phyloP scores from a whole-genome alignment of 1,140 invertebrate species.

The Pogonomyrmex californicus region DNA sequence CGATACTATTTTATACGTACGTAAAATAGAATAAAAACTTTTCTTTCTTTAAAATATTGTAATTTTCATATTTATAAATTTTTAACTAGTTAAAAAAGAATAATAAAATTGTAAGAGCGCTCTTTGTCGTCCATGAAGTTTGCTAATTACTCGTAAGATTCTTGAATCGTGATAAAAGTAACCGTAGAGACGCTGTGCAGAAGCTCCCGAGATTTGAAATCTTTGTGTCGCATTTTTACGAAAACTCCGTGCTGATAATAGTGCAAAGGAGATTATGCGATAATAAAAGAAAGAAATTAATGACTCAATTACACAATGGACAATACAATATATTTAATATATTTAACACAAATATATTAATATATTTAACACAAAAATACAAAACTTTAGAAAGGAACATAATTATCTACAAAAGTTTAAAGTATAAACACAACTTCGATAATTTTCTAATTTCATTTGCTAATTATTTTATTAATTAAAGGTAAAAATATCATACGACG shows the following conservation, averaged over 20 bases:
- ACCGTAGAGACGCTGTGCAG: slow-evolving; percentile 2
- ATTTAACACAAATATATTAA: too few relatives aligned
- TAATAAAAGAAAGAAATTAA: not conserved
- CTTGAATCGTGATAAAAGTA: slow-evolving; percentile 49
- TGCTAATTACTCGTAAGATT: slow-evolving; percentile 38
- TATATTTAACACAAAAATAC: not conserved
- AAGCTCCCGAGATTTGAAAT: slow-evolving; percentile 46
- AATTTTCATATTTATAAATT: not conserved
- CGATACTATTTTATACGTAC: not conserved
- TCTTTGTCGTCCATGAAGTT: slow-evolving; percentile 6
- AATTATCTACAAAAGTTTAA: not conserved
- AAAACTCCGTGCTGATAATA: slow-evolving; percentile 12
- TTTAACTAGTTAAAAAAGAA: not conserved
- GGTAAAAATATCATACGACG: not conserved
- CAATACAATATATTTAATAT: slow-evolving; percentile 18
- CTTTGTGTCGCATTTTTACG: slow-evolving; percentile 24
- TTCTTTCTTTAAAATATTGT: not conserved
- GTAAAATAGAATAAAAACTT: not conserved
- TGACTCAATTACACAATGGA: slow-evolving; percentile 11
- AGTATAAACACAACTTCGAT: not conserved
- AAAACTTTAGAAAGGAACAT: not conserved
- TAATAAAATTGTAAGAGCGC: not conserved
- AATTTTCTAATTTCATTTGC: not conserved
- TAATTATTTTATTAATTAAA: not conserved
- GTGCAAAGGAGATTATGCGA: not conserved